phyloP scores from a whole-genome alignment of 2,888 invertebrate genomes.

The Leistus spinibarbis region DNA sequence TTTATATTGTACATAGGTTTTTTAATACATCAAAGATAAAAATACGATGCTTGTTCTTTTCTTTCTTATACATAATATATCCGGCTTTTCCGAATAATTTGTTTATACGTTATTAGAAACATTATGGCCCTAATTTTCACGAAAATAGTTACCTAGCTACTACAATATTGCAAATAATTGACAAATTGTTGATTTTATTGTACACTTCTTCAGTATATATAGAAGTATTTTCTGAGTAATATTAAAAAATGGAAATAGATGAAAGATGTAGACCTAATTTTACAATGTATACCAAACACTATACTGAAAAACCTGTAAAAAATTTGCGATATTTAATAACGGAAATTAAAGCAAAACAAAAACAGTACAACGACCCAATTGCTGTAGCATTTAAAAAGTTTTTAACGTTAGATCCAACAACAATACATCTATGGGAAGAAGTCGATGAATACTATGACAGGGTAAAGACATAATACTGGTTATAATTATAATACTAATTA shows the following conservation, averaged over 20 bases:
- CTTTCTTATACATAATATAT: too few species aligned
- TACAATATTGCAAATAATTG: neutral
- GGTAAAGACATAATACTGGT: slow-evolving; percentile 11
- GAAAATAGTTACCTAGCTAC: too few species aligned
- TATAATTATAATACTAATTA: neutral
- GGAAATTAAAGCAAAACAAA: neutral
- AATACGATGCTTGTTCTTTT: too few species aligned
- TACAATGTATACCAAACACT: slow-evolving; percentile 38
- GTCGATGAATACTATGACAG: slow-evolving; percentile 39
- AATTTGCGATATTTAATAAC: neutral
- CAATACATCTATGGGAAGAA: slow-evolving; percentile 30
- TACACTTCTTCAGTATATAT: slow-evolving; percentile 24
- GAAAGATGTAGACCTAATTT: slow-evolving; percentile 3
- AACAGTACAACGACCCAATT: slow-evolving; percentile 40
- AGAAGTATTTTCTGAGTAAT: slow-evolving; percentile 16
- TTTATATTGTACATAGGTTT: too few species aligned
- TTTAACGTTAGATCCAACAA: slow-evolving; percentile 24
- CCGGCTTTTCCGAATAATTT: too few species aligned
- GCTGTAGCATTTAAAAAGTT: slow-evolving; percentile 39
- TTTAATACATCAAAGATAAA: too few species aligned
- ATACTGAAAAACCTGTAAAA: slow-evolving; percentile 1
- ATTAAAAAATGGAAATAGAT: neutral
- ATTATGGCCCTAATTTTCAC: too few species aligned
- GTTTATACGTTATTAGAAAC: too few species aligned
- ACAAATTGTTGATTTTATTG: neutral